phyloP scores from a whole-genome alignment of 2,797 vertebrate species.

The Epinephelus coioides region DNA sequence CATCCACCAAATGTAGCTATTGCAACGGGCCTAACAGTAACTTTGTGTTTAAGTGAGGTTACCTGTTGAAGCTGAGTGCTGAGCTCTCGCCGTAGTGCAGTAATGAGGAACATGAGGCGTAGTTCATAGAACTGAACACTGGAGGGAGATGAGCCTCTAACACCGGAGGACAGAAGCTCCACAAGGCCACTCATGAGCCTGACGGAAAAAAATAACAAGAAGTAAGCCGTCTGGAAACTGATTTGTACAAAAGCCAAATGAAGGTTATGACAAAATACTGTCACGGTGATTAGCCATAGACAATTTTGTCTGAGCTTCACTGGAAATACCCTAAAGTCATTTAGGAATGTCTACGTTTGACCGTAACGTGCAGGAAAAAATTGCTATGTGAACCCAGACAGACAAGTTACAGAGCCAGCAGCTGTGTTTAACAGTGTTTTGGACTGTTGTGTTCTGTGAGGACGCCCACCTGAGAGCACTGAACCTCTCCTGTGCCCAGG shows the following conservation, averaged over 20 bases:
- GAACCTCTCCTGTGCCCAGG: slow-evolving; percentile 87
- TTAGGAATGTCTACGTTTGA: background rate
- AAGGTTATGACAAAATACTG: background rate
- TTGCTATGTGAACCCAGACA: background rate
- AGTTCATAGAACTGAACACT: slow-evolving; percentile 87
- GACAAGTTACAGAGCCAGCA: background rate
- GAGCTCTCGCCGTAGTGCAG: slow-evolving; percentile 85
- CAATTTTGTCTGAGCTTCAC: background rate
- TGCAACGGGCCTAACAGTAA: too few relatives aligned
- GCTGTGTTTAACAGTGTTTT: background rate
- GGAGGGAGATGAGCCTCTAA: slow-evolving; percentile 70
- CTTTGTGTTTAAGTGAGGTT: background rate
- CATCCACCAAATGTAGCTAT: too few relatives aligned
- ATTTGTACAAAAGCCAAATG: background rate
- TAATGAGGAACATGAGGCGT: slow-evolving; percentile 88
- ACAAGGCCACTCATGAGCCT: slow-evolving; percentile 83
- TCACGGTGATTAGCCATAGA: background rate
- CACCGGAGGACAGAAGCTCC: slow-evolving; percentile 73
- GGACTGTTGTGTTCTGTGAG: background rate
- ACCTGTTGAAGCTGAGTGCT: slow-evolving; percentile 83
- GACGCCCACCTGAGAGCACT: slow-evolving; percentile 79
- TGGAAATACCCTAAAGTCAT: background rate
- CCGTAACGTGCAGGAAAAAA: background rate
- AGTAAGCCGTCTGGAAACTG: slow-evolving; percentile 2
- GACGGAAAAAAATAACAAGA: slow-evolving; percentile 20